Conservation (phyloP, 2,888 invertebrate genomes). For the Endomychus coccineus region DNA sequence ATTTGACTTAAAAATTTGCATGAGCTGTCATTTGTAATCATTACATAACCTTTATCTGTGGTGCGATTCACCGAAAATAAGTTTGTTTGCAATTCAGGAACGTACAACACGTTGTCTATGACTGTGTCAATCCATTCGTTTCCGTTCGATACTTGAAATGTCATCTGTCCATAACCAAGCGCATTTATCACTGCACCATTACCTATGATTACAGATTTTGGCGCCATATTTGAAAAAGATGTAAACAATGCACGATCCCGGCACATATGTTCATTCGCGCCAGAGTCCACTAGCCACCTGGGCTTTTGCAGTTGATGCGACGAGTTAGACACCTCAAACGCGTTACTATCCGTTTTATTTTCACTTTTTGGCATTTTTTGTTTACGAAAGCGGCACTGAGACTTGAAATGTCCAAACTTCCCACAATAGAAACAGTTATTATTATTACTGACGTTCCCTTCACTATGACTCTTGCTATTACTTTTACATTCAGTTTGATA, state of each 20-base stretch:
- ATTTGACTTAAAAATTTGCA: slow-evolving; percentile 8
- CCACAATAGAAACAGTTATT: slow-evolving; percentile 14
- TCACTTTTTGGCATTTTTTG: slow-evolving; percentile 4
- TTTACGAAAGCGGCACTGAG: slow-evolving; percentile 3
- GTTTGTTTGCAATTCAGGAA: no score
- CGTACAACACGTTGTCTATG: slow-evolving; percentile 6
- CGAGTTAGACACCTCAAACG: no score
- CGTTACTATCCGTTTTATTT: no score
- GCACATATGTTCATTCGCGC: slow-evolving; percentile 12
- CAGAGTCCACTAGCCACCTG: slow-evolving; percentile 9
- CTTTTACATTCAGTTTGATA: slow-evolving; percentile 6
- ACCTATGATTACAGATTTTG: slow-evolving; percentile 9
- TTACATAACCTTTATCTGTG: no score
- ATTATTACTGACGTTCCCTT: slow-evolving; percentile 12
- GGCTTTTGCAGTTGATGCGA: no score
- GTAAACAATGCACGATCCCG: slow-evolving; percentile 3
- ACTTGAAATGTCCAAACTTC: slow-evolving; percentile 11
- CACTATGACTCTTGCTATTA: no score
- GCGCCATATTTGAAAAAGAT: not conserved
- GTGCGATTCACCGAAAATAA: no score
- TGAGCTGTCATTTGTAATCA: slow-evolving; percentile 3
- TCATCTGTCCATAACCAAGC: slow-evolving; percentile 8
- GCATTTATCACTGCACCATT: slow-evolving; percentile 9
- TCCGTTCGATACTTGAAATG: slow-evolving; percentile 6
- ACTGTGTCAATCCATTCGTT: slow-evolving; percentile 8